Percentiles rank a stretch among this genome's conserved stretches.
These are phyloP conservation scores for Ceryle rudis DNA, from an alignment of 2,797 vertebrate species.

Conservation along the genomic window DNA sequence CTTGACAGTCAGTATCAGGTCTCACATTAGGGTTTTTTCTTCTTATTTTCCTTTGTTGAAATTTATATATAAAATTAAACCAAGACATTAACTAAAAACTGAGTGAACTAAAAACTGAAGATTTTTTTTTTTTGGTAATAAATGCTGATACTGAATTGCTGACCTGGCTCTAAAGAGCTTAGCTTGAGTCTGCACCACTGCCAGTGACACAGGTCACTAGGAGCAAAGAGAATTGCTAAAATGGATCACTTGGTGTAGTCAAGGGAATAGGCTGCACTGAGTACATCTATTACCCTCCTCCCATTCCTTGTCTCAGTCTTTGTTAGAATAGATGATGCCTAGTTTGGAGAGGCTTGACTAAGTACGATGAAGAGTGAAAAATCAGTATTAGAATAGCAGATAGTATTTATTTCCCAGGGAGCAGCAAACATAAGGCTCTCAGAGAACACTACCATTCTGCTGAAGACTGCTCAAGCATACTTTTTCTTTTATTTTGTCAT, in stretches of 20 bases:
- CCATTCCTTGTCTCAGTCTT: background rate
- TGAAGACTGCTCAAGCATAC: background rate
- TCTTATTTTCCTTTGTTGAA: background rate
- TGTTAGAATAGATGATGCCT: constrained; percentile 4
- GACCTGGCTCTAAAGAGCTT: background rate
- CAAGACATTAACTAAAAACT: background rate
- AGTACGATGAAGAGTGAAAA: constrained; percentile 32
- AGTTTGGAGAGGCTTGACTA: background rate
- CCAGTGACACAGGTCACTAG: background rate
- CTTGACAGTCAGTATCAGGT: background rate
- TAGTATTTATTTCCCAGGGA: background rate
- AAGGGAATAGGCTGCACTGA: background rate
- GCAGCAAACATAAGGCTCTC: background rate
- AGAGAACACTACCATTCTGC: background rate
- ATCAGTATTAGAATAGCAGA: constrained; percentile 25
- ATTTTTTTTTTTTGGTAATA: background rate
- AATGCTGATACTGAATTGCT: background rate
- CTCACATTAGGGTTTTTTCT: background rate
- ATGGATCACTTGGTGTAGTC: background rate
- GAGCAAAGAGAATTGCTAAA: background rate
- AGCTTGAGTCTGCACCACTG: background rate
- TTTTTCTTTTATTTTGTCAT: constrained; percentile 14
- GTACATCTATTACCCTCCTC: background rate
- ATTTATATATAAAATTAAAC: background rate
- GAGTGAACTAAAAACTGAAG: background rate